Base-by-base conservation (phyloP, 2,888 invertebrate species). In the Parnassius glacialis region DNA sequence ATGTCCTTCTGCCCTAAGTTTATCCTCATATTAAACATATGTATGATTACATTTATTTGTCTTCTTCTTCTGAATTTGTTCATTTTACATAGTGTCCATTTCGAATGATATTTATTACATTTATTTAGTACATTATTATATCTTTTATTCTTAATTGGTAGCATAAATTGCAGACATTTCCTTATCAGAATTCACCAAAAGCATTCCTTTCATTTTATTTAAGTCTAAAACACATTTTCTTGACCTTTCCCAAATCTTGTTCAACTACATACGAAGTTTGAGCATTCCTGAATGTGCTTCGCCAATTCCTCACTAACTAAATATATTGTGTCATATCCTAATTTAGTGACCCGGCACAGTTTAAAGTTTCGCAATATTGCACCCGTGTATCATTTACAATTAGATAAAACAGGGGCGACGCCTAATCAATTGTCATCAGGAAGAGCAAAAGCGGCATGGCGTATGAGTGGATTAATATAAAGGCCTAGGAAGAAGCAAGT, bases 311-410 rank as follows among this genome's bases (percentile, higher is more conserved):
- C 77, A 81, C 13, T 56, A 64, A 67, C 73, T 73, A 34, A n/a
- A 34, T 34, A 5, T 80, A 81, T 79, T 85, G 76, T 86, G 87
- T 87, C 87, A 89, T 85, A 85, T 89, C 88, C 88, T 86, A 87
- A 84, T 88, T 89, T 83, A 84, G 80, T 74, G 72, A 70, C 67
- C 73, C 71, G 75, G 71, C 73, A 73, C 71, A 73, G 69, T 76
- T 74, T 78, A 74, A 75, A 80, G 82, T 88, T 89, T 85, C 83
- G 86, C 84, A 87, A 87, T 75, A 77, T 72, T 74, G 72, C 68
- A 75, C 66, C 72, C 69, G 70, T 73, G 70, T 75, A 75, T 78
- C 75, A 74, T 73, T 68, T 63, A 69, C 81, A 89, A 87, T 89
- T 87, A 81, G 78, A 78, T 81, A 76, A 83, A 59, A 85, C 79